Base-by-base conservation (phyloP, 2,113 vertebrate genomes). In the Ochotona curzoniae region DNA sequence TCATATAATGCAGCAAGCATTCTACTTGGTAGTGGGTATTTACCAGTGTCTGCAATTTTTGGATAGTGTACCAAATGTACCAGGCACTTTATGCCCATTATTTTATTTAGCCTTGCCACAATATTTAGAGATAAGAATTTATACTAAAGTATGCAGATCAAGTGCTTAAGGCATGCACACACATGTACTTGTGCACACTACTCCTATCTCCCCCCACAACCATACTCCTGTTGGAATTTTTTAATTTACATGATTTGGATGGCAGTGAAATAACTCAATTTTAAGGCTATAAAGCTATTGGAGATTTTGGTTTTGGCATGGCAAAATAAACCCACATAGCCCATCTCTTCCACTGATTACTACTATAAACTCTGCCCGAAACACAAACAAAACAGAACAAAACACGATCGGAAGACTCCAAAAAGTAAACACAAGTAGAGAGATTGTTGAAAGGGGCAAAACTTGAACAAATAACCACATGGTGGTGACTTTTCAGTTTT, bases 351-450 rank as follows among this genome's bases (percentile, higher is more conserved):
- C 80, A 63, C 13, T 35, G 11, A 83, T 60, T 94, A 74, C 60
- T 86, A 35, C 28, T 89, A 80, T 47, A 90, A 85, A 94, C 51
- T 63, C 26, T 85, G 57, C 69, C 32, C 17, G 60, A 90, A 81
- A 93, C 78, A 82, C n/a, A 93, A 92, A 86, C 57, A 80, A 90
- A 94, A 90, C 14, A 80, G 82, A 93, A 57, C 54, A 57, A 57
- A 57, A 70, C 32, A 47, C 78, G 69, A 2, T 81, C 66, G 82
- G 87, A 94, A 30, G 64, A 85, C 9, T 85, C 57, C 71, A 69
- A 76, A 93, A 90, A 84, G 8, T 73, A 67, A 95, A 93, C 21
- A 26, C 51, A 81, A 93, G 71, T n/a, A 57, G 79, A 30, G 30
- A 76, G 61, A 66, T 49, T 81, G n/a, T 88, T 90, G 79, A 71